Evolutionary conservation across 2,797 vertebrate genomes (phyloP), one percentile per base, ranked within the genome.

Genomic region (Poeciliopsis paucimaculata): DNA sequence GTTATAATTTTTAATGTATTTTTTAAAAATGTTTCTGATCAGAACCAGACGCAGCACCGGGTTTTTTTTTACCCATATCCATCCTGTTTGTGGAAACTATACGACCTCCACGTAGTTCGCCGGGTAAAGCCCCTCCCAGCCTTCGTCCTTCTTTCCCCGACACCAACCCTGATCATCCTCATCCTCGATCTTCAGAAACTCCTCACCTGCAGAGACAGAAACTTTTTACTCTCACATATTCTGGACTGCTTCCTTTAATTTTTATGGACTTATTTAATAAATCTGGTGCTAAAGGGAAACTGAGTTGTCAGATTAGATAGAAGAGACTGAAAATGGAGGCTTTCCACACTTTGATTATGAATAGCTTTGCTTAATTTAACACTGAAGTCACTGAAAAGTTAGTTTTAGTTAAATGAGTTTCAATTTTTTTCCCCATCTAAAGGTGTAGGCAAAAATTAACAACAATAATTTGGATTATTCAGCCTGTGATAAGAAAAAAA

Each of bases 141-240:
- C 95, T 2, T 86, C 94, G 0, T 96, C 95, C 92, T 95, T 95
- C 93, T 94, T 94, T 64, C 96, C 96, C 72, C 95, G 93, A 90
- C 96, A 96, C 96, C 96, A 96, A 71, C 96, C 96, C 89, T 96
- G 96, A 85, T 96, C 96, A 4, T 96, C 96, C 92, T 96, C 95
- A 53, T 96, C 96, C 88, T 96, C 95, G 0, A 88, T 92, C 92
- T 96, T 96, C 87, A 96, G 16, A 83, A 96, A 96, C 90, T 96
- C 95, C 83, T 96, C 95, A 77, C 95, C 96, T 96, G 85, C 43
- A 49, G 45, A 5, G 20, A 83, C 23, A 68, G 18, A 45, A 8
- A 66, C 53, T 34, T n/a, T 8, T 47, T 1, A 62, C 41, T 11
- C 13, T 31, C 18, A 13, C 1, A 28, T 10, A 81, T 64, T 45